These are phyloP conservation scores for Tympanoctomys barrerae DNA, from an alignment of 2,797 vertebrate genomes.

Conservation along the genomic window DNA sequence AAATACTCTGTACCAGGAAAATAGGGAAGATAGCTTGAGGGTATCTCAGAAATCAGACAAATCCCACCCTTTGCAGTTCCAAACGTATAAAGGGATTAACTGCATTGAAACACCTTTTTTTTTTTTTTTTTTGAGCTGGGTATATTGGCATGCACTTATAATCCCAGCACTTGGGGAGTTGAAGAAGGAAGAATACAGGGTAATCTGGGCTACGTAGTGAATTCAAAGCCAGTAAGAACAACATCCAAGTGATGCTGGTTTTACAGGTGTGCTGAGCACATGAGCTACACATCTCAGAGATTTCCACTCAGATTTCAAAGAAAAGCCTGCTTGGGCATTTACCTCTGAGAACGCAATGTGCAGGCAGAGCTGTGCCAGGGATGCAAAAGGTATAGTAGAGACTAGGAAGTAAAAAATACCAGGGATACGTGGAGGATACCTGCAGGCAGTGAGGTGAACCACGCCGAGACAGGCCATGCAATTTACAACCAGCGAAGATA, in stretches of 20 bases:
- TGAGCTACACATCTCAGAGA: not conserved
- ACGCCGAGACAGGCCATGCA: not conserved
- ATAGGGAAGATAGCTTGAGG: not conserved
- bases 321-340: not conserved
- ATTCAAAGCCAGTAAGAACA: not conserved
- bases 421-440: not conserved
- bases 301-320: not conserved
- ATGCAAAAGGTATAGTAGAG: not conserved
- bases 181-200: not conserved
- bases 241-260: not conserved
- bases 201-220: not conserved
- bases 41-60: not conserved
- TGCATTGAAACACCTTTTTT: not conserved
- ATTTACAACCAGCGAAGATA: not conserved
- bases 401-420: not conserved
- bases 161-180: not conserved
- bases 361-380: not conserved
- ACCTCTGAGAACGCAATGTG: not conserved
- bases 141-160: not conserved
- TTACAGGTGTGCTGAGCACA: not conserved
- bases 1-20: not conserved
- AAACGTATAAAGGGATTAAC: not conserved
- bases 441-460: not conserved
- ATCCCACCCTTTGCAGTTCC: not conserved
- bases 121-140: not conserved